These are phyloP conservation scores for Heliconius erato DNA, from an alignment of 2,888 invertebrate species.

Conservation along the genomic window DNA sequence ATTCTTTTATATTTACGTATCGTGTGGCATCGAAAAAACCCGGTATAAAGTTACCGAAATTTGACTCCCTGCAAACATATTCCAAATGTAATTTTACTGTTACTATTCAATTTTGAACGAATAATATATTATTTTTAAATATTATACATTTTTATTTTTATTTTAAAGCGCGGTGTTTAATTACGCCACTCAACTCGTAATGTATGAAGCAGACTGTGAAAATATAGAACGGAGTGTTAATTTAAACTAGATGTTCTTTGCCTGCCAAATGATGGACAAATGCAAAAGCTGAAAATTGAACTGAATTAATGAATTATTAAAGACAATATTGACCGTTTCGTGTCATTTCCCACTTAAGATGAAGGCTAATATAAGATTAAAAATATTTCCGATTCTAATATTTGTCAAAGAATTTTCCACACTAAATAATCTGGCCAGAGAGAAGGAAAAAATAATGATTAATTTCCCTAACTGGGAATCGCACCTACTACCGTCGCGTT, in stretches of 20 bases:
- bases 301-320: too few relatives aligned
- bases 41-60: conserved; percentile 60
- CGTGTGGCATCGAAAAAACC: conserved; percentile 62
- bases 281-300: too few relatives aligned
- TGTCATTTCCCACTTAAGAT: too few relatives aligned
- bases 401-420: too few relatives aligned
- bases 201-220: neutral
- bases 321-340: too few relatives aligned
- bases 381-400: too few relatives aligned
- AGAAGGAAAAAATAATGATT: too few relatives aligned
- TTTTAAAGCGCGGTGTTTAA: neutral
- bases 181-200: neutral
- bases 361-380: too few relatives aligned
- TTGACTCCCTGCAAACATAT: conserved; percentile 53
- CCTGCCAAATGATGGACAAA: too few relatives aligned
- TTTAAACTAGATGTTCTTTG: too few relatives aligned
- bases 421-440: too few relatives aligned
- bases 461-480: neutral
- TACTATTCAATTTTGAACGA: conserved; percentile 20
- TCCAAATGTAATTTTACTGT: conserved; percentile 52
- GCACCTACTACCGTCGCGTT: neutral
- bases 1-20: conserved; percentile 62
- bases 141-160: neutral
- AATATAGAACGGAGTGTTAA: too few relatives aligned
- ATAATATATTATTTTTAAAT: neutral